A percentile compares a stretch with the other conserved stretches of the same genome.
phyloP scores from a whole-genome alignment of 2,888 invertebrate genomes.

The Lycaena phlaeas region DNA sequence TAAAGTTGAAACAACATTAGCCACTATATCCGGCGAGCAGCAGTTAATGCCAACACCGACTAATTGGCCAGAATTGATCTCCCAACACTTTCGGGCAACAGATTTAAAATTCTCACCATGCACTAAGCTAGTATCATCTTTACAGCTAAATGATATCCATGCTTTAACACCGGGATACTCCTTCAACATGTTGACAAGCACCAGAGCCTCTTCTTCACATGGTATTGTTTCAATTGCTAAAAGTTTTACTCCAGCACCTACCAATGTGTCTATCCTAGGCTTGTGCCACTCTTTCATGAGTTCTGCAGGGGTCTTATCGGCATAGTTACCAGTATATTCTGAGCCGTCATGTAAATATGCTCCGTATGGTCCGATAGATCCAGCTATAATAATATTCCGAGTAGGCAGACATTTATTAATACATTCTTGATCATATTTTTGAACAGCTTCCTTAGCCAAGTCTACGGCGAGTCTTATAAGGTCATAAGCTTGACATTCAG shows the following conservation, averaged over 20 bases:
- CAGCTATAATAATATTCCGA: conserved; percentile 77
- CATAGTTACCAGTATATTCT: conserved; percentile 89
- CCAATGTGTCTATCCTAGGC: conserved; percentile 81
- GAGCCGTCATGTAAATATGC: conserved; percentile 91
- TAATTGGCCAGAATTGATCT: conserved; percentile 75
- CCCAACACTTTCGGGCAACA: conserved; percentile 77
- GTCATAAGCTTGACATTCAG: conserved; percentile 76
- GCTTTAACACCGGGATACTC: conserved; percentile 83
- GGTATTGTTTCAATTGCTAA: conserved; percentile 95
- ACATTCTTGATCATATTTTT: conserved; percentile 69
- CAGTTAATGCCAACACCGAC: conserved; percentile 93
- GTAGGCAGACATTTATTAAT: conserved; percentile 22
- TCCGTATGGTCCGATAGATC: conserved; percentile 93
- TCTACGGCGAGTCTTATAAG: conserved; percentile 82
- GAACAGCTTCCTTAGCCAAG: conserved; percentile 80
- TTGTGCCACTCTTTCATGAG: conserved; percentile 86
- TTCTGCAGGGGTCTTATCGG: conserved; percentile 72
- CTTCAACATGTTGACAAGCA: conserved; percentile 81
- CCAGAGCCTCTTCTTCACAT: conserved; percentile 84
- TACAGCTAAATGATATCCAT: conserved; percentile 93
- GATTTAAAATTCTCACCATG: conserved; percentile 84
- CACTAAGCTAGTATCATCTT: conserved; percentile 71
- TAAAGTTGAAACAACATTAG: conserved; percentile 38
- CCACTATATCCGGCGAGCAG: conserved; percentile 60
- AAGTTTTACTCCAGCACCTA: conserved; percentile 87